Conservation (phyloP, 2,797 vertebrate genomes). For the Cheirogaleus major region DNA sequence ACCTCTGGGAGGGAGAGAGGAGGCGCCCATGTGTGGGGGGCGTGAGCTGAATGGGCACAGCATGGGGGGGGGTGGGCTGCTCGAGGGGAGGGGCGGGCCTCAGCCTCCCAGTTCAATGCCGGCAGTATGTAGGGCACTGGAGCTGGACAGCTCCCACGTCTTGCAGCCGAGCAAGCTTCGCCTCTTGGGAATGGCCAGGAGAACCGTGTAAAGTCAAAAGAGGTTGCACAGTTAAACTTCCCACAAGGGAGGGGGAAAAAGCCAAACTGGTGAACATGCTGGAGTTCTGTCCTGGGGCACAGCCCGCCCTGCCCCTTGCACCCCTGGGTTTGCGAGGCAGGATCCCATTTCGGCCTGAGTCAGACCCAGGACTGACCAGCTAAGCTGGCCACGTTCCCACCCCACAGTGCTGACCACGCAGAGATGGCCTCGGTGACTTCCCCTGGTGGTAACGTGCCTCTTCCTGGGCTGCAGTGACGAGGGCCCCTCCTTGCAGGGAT, state of each 20-base stretch:
- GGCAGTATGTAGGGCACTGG: background rate
- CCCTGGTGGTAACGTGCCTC: background rate
- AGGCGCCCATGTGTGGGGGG: background rate
- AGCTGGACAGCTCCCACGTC: background rate
- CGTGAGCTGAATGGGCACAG: background rate
- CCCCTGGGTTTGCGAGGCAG: background rate
- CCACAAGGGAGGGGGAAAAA: background rate
- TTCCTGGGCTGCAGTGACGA: background rate
- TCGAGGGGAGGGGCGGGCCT: background rate
- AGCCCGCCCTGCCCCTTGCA: rapidly evolving
- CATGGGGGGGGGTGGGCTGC: too few relatives aligned
- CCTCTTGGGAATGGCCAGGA: background rate
- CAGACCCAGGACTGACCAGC: background rate
- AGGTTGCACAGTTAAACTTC: background rate
- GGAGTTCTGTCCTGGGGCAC: background rate
- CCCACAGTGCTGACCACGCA: background rate
- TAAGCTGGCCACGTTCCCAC: background rate
- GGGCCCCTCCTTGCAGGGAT: rapidly evolving
- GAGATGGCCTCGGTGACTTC: background rate
- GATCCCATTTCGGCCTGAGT: background rate
- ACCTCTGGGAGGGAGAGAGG: background rate
- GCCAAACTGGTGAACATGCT: background rate
- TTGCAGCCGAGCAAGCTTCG: too few relatives aligned
- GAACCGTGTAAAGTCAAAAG: background rate
- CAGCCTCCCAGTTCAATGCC: background rate